A percentile compares a stretch with the other conserved stretches of the same genome.
These are phyloP conservation scores for Dolichopus griseipennis DNA, from an alignment of 2,888 invertebrate species.

Conservation along the genomic window DNA sequence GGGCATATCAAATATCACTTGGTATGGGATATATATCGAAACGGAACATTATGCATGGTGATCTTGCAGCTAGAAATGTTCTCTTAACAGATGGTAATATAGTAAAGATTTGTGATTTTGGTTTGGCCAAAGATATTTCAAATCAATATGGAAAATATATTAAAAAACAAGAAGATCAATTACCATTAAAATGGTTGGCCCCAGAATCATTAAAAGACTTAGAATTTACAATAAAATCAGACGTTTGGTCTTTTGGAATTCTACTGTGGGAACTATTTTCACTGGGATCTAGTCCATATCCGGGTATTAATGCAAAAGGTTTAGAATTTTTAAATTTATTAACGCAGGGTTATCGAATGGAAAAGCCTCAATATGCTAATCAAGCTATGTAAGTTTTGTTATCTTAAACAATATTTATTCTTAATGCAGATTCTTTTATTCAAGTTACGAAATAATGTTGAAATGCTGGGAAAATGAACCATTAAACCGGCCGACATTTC, in stretches of 20 bases:
- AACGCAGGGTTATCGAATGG: slow-evolving; percentile 78
- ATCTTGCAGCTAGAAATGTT: slow-evolving; percentile 84
- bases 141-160: slow-evolving; percentile 56
- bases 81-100: slow-evolving; percentile 80
- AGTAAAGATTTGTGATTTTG: slow-evolving; percentile 95
- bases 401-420: background rate
- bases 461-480: slow-evolving; percentile 82
- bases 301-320: slow-evolving; percentile 64
- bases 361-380: slow-evolving; percentile 75
- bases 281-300: slow-evolving; percentile 76
- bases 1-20: slow-evolving; percentile 86
- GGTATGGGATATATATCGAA: slow-evolving; percentile 93
- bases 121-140: slow-evolving; percentile 76
- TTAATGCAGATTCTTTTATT: no score
- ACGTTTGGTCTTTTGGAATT: slow-evolving; percentile 89
- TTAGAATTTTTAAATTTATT: slow-evolving; percentile 55
- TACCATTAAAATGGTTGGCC: slow-evolving; percentile 96
- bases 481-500: slow-evolving; percentile 67
- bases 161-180: slow-evolving; percentile 72
- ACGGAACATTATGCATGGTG: slow-evolving; percentile 78
- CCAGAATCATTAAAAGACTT: slow-evolving; percentile 85
- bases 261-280: slow-evolving; percentile 87
- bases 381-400: slow-evolving; percentile 55
- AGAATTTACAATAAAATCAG: slow-evolving; percentile 88
- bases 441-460: slow-evolving; percentile 67